Conservation (phyloP, 2,113 vertebrate genomes). For the Marcusenius ussheri region DNA sequence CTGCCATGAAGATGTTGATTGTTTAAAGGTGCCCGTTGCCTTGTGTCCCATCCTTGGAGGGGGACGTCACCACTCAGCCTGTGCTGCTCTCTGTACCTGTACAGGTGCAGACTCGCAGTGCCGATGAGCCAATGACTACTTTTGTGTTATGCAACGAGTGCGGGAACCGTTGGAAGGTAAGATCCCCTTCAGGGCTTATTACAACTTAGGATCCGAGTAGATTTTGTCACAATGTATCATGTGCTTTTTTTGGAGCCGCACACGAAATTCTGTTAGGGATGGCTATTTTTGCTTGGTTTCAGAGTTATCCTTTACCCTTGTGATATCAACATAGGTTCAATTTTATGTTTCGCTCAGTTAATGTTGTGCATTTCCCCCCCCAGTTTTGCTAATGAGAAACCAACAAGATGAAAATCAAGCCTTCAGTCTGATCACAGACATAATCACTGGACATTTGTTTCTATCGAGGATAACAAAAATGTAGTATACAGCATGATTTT, state of each 20-base stretch:
- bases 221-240: neutral
- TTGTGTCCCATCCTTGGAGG: neutral
- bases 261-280: neutral
- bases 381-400: conserved; percentile 64
- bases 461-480: conserved; percentile 30
- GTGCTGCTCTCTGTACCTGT: neutral
- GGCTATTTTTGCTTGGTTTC: neutral
- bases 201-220: neutral
- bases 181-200: conserved; percentile 14
- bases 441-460: conserved; percentile 27
- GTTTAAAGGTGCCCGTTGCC: neutral
- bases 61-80: neutral
- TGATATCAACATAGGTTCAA: neutral
- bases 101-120: conserved; percentile 91
- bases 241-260: neutral
- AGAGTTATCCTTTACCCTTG: neutral
- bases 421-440: neutral
- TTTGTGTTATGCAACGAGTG: conserved; percentile 96
- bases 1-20: neutral
- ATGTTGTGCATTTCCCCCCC: conserved; percentile 27
- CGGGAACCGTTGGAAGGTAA: conserved; percentile 96
- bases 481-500: conserved; percentile 41
- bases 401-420: neutral
- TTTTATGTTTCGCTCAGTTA: neutral
- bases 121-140: conserved; percentile 97